These are phyloP conservation scores for Anabacerthia variegaticeps DNA, from an alignment of 2,797 vertebrate species.

Conservation along the genomic window DNA sequence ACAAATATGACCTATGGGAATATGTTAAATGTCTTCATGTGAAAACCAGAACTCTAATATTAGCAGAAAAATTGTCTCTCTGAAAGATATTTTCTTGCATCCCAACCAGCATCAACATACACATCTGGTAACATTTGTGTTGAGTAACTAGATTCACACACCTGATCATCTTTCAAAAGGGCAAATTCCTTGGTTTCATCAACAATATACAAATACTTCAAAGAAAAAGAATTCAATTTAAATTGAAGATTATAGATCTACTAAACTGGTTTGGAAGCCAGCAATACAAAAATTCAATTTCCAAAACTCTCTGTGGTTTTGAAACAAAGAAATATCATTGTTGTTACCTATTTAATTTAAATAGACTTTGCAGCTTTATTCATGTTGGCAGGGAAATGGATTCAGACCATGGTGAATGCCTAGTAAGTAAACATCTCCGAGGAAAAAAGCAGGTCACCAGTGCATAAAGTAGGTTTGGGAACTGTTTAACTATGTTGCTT, in stretches of 20 bases:
- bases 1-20: conserved; percentile 59
- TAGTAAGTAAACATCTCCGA: neutral
- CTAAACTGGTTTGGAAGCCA: neutral
- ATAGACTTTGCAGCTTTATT: neutral
- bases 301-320: neutral
- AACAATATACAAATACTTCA: neutral
- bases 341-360: neutral
- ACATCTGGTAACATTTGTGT: conserved; percentile 15
- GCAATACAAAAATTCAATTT: neutral
- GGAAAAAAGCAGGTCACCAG: neutral
- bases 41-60: conserved; percentile 28
- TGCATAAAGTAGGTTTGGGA: neutral
- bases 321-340: neutral
- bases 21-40: conserved; percentile 49
- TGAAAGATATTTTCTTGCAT: conserved; percentile 18
- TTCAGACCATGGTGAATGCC: neutral
- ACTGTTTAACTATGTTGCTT: neutral
- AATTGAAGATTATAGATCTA: neutral
- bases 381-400: neutral
- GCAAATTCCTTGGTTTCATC: neutral
- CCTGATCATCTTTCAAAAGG: conserved; percentile 35
- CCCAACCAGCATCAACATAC: neutral
- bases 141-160: conserved; percentile 1
- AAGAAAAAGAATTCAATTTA: neutral
- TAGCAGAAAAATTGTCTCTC: conserved; percentile 21